Percentiles rank a stretch among this genome's conserved stretches.
Evolutionary conservation across 37 sponge, comb jelly and placozoan genomes (phyloP).

Genomic region (Chondrosia reniformis): DNA sequence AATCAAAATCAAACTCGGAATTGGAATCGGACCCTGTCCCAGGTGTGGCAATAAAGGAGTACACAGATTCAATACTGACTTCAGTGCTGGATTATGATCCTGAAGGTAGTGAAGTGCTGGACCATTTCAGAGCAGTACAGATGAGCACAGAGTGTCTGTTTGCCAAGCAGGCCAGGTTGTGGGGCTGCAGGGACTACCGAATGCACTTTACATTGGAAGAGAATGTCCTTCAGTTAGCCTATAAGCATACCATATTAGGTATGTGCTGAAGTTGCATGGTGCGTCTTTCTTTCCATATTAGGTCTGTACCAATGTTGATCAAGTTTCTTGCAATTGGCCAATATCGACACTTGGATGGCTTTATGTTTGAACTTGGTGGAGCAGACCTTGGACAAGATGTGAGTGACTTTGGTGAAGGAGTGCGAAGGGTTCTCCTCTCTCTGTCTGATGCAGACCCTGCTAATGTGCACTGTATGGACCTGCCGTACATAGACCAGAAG

Average conservation of each 20-base stretch:
- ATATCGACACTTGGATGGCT: conserved; percentile 63
- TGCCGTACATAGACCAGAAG: conserved; percentile 49
- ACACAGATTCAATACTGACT: conserved; percentile 42
- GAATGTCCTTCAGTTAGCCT: conserved; percentile 15
- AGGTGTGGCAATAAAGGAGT: conserved; percentile 17
- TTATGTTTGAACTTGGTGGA: conserved; percentile 77
- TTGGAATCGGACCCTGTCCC: conserved; percentile 40
- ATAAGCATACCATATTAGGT: not conserved
- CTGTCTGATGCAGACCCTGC: conserved; percentile 69
- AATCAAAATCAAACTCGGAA: not conserved
- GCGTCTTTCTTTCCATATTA: conserved; percentile 18
- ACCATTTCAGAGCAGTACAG: conserved; percentile 60
- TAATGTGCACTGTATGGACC: conserved; percentile 72
- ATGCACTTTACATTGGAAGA: conserved; percentile 26
- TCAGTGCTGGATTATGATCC: conserved; percentile 62
- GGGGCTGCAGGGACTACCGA: conserved; percentile 68
- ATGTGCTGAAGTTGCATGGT: not conserved
- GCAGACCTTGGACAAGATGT: conserved; percentile 50
- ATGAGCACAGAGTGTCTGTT: conserved; percentile 75
- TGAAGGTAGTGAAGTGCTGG: conserved; percentile 45
- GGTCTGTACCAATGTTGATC: conserved; percentile 66
- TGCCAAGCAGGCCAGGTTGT: conserved; percentile 60
- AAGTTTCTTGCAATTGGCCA: conserved; percentile 59
- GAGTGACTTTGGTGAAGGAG: conserved; percentile 57
- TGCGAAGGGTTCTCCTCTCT: conserved; percentile 57